phyloP scores from a whole-genome alignment of 2,113 vertebrate genomes.

The Phaethornis superciliosus region DNA sequence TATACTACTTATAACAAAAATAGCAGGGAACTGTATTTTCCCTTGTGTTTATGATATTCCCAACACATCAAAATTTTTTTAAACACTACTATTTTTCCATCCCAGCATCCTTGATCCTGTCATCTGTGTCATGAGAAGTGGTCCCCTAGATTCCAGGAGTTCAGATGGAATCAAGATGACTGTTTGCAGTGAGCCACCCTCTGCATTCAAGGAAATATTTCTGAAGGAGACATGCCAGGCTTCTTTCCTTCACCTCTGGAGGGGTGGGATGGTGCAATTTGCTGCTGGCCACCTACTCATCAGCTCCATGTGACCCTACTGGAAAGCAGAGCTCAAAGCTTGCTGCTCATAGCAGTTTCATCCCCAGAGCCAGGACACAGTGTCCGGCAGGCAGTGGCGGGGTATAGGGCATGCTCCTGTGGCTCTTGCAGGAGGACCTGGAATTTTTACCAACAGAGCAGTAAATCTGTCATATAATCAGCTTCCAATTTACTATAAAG shows the following conservation, averaged over 20 bases:
- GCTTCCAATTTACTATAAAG: background rate
- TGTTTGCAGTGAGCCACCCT: background rate
- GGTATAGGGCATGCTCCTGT: background rate
- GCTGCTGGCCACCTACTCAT: background rate
- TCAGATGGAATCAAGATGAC: background rate
- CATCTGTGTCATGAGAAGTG: accelerated
- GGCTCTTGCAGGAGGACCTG: background rate
- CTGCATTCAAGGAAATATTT: background rate
- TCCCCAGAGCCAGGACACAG: background rate
- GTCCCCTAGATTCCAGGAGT: background rate
- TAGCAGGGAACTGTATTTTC: background rate
- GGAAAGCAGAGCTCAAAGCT: background rate
- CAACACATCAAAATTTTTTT: background rate
- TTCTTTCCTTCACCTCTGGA: background rate
- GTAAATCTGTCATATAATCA: background rate
- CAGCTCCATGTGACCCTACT: accelerated
- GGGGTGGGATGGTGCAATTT: background rate
- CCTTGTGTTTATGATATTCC: background rate
- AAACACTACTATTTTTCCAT: background rate
- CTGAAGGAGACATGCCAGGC: background rate
- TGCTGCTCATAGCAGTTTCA: accelerated
- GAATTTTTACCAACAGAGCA: background rate
- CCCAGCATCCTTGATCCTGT: background rate
- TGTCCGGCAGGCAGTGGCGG: accelerated
- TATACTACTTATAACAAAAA: background rate